These are phyloP conservation scores for Oegoconia quadripuncta DNA, from an alignment of 2,888 invertebrate species.

Conservation along the genomic window DNA sequence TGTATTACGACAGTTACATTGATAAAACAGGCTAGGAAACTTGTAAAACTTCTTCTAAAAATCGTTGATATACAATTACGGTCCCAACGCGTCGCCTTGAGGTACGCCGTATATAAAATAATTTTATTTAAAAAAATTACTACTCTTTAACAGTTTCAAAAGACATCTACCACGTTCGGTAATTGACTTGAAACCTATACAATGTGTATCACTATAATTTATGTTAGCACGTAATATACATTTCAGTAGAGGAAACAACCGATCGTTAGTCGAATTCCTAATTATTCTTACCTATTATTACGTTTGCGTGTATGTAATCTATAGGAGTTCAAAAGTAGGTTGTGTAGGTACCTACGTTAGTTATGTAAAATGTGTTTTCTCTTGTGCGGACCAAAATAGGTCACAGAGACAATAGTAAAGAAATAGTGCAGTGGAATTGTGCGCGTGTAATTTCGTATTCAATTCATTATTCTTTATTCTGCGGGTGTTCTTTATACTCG, in stretches of 20 bases:
- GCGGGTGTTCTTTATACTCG: slow-evolving; percentile 35
- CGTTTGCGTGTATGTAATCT: slow-evolving; percentile 12
- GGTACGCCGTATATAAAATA: no score
- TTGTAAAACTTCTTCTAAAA: no score
- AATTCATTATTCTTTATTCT: slow-evolving; percentile 47
- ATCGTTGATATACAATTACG: no score
- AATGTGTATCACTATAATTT: no score
- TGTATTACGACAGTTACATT: no score
- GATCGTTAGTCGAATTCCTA: slow-evolving; percentile 9
- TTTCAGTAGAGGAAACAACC: not conserved
- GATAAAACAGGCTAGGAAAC: no score
- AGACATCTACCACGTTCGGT: not conserved
- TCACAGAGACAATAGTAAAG: slow-evolving; percentile 56
- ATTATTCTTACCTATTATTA: slow-evolving; percentile 5
- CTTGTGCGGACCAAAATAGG: slow-evolving; percentile 52
- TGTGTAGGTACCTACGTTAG: slow-evolving; percentile 18
- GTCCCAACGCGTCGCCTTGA: no score
- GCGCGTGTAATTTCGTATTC: slow-evolving; percentile 43
- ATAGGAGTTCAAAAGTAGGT: slow-evolving; percentile 6
- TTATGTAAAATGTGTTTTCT: slow-evolving; percentile 33
- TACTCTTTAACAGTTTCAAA: no score
- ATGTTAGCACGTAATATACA: not conserved
- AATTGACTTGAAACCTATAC: not conserved
- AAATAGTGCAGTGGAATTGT: slow-evolving; percentile 40
- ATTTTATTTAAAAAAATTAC: no score